Evolutionary conservation across 2,113 vertebrate genomes (phyloP), one percentile per base, ranked within the genome.

Genomic region (Sander lucioperca): DNA sequence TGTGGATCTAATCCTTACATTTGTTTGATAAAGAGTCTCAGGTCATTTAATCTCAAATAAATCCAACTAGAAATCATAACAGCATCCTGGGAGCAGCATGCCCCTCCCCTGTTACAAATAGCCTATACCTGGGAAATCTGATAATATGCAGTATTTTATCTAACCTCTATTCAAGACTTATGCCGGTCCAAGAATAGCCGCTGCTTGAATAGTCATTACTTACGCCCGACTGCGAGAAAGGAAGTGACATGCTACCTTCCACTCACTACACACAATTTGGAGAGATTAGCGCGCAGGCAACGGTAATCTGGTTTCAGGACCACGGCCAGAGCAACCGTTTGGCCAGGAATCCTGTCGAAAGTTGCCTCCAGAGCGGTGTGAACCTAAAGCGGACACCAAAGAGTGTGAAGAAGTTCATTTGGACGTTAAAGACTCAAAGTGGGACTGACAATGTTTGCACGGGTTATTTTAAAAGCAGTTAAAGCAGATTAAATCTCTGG

Each of bases 221-320:
- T 89, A 82, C 81, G 64, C 57, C 68, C 65, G 83, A 62, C 80
- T 84, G 86, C 67, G 51, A 62, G 85, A 82, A 85, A 91, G 90
- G 91, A 92, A 93, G 91, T 92, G 92, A 92, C 93, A 92, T 80
- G 87, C 83, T 70, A 63, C 79, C 83, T 73, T 89, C 85, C 79
- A 84, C 88, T 88, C 86, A 89, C 88, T 84, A 81, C 93, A 87
- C 90, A 87, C 89, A 89, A 43, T 83, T 82, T 66, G 83, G 76
- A 65, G 79, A 93, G 93, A 94, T 94, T 94, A 94, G 74, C 57
- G 77, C 85, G 58, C 87, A 58, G 88, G 84, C 79, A 69, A 76
- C 88, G 30, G 84, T 94, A 94, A 94, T 94, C 93, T 91, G 91
- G 87, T 90, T 90, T 93, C 93, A 94, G 93, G 25, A 92, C 91